A percentile compares a stretch with the other conserved stretches of the same genome.
Evolutionary conservation across 2,797 vertebrate genomes (phyloP).

Genomic region (Morus bassanus): DNA sequence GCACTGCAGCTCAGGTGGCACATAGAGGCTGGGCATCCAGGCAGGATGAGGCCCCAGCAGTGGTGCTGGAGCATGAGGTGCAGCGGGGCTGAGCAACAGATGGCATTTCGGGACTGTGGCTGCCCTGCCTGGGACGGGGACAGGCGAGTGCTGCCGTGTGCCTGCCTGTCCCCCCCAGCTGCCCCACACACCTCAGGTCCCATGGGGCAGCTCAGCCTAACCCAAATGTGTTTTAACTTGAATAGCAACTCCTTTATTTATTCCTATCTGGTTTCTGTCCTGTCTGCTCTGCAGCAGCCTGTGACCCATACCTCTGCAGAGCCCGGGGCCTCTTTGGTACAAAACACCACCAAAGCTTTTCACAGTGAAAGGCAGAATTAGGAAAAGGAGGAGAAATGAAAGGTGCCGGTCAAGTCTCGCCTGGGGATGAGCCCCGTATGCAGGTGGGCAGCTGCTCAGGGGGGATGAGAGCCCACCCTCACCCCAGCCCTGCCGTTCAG

Average conservation of each 20-base stretch:
- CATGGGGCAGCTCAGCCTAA: not conserved
- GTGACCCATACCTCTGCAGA: not conserved
- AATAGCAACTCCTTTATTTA: not conserved
- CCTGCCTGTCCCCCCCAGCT: not conserved
- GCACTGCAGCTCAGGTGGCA: accelerated
- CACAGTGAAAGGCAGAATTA: not conserved
- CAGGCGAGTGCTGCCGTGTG: not conserved
- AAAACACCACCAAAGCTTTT: not conserved
- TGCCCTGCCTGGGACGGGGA: not conserved
- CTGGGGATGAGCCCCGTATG: accelerated
- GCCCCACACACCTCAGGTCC: not conserved
- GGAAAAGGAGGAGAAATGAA: not conserved
- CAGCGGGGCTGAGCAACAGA: not conserved
- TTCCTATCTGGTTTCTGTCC: not conserved
- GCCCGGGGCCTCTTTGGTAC: not conserved
- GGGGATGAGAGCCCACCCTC: not conserved
- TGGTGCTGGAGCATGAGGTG: accelerated
- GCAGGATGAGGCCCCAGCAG: not conserved
- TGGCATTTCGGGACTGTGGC: not conserved
- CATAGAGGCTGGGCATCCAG: accelerated
- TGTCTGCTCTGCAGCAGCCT: not conserved
- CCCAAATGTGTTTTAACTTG: not conserved
- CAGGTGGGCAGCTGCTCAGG: accelerated
- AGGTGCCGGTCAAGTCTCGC: not conserved
- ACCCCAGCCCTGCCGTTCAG: not conserved